phyloP scores from a whole-genome alignment of 1,140 invertebrate species.

The Ylistrum balloti region DNA sequence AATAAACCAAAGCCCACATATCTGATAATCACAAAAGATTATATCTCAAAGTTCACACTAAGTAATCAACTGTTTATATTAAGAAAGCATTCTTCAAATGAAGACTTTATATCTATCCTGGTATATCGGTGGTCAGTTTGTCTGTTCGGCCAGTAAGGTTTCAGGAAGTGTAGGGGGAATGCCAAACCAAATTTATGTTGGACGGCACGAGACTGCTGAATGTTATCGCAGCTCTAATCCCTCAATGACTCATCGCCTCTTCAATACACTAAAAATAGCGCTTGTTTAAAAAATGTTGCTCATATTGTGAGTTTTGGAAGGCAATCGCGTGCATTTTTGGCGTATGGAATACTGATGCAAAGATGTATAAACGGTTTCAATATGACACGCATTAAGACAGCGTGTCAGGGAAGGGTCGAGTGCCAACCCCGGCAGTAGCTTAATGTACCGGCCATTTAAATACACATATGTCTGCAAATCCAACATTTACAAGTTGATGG shows the following conservation, averaged over 20 bases:
- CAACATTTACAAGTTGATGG: conserved; percentile 20
- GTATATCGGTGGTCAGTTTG: neutral
- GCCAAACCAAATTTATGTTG: neutral
- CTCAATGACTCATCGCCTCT: neutral
- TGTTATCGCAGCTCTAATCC: conserved; percentile 11
- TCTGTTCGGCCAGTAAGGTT: neutral
- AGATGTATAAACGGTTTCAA: conserved; percentile 2
- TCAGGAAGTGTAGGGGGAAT: neutral
- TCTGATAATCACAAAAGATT: neutral
- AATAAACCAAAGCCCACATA: neutral
- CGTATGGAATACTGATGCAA: neutral
- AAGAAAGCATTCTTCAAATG: conserved; percentile 2
- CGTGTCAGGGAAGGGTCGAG: neutral
- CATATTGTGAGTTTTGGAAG: conserved; percentile 34
- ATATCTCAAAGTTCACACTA: neutral
- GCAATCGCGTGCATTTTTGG: conserved; percentile 37
- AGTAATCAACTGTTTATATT: neutral
- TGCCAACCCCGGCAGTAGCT: neutral
- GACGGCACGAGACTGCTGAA: neutral
- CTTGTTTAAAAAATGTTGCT: neutral
- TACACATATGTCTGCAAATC: conserved; percentile 2
- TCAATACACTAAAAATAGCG: conserved; percentile 14
- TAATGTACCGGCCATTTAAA: neutral
- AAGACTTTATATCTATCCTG: neutral
- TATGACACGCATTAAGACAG: conserved; percentile 10